Evolutionary conservation across 2,797 vertebrate genomes (phyloP).

Genomic region (Gallirallus australis): DNA sequence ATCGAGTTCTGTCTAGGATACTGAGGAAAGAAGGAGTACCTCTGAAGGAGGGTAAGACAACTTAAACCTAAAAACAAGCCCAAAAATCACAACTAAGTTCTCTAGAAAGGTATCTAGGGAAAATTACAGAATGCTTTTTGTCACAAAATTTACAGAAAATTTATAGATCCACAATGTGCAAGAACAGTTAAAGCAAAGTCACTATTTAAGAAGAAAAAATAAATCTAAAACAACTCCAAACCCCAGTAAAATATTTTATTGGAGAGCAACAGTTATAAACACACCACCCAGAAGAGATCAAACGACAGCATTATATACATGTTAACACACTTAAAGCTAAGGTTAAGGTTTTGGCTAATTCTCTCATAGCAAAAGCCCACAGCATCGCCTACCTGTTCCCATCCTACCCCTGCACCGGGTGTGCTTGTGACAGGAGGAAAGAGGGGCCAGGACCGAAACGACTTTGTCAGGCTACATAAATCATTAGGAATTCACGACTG

Average conservation of each 20-base stretch:
- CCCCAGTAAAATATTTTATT: background rate
- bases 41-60: background rate
- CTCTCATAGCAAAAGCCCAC: background rate
- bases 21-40: background rate
- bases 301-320: background rate
- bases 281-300: background rate
- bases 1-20: background rate
- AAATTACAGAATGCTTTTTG: background rate
- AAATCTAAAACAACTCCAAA: too few relatives aligned
- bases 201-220: background rate
- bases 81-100: fast-evolving
- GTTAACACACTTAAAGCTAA: background rate
- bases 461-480: conserved; percentile 46
- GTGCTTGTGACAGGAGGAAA: background rate
- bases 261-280: background rate
- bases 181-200: background rate
- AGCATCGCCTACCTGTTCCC: background rate
- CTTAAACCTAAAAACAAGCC: background rate
- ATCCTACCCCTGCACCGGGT: background rate
- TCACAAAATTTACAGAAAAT: background rate
- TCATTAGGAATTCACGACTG: conserved; percentile 32
- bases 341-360: background rate
- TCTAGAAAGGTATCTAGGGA: background rate
- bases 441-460: background rate
- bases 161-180: fast-evolving